Evolutionary conservation across 2,888 invertebrate species (phyloP), one percentile per base, ranked within the genome.

Genomic region (Caenorhabditis wallacei): DNA sequence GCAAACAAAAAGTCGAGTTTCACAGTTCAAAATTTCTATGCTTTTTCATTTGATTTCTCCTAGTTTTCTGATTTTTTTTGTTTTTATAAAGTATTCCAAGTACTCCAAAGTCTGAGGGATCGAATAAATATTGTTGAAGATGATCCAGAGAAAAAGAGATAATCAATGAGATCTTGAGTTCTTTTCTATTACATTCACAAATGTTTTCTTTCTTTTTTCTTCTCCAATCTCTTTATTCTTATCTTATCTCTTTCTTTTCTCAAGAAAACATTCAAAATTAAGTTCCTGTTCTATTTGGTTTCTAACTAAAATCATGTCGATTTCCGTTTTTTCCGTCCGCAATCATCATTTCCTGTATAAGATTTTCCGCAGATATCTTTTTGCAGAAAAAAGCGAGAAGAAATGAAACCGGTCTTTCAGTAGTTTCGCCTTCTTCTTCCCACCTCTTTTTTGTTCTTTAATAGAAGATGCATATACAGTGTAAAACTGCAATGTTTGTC

Each of bases 371-470:
- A 71, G 51, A 59, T 70, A 57, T 26, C 46, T 22, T 59, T 46
- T 59, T 13, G 20, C 46, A 43, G 5, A 43, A 22, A 30, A 5
- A 16, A 59, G 37, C 35, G 37, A 37, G n/a, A 22, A 59, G 22
- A 30, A 46, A n/a, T 24, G 20, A 51, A 63, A 72, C 72, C 72
- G 72, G 72, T 69, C 43, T 69, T 54, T 56, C 56, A 56, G 69
- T 72, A 37, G 63, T 20, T 51, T 70, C 70, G n/a, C 57, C 68
- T 53, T 46, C 57, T 22, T 40, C 35, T 51, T 43, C 26, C 16
- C 35, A 1, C 59, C 40, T 40, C 26, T 30, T 43, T 51, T 53
- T 53, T 71, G 24, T 53, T 37, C 35, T 30, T 63, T 22, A 71
- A 8, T 5, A 30, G 8, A 30, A 30, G 71, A 48, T 71, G 57